Evolutionary conservation across 2,888 invertebrate genomes (phyloP).

Genomic region (Axea sp.): DNA sequence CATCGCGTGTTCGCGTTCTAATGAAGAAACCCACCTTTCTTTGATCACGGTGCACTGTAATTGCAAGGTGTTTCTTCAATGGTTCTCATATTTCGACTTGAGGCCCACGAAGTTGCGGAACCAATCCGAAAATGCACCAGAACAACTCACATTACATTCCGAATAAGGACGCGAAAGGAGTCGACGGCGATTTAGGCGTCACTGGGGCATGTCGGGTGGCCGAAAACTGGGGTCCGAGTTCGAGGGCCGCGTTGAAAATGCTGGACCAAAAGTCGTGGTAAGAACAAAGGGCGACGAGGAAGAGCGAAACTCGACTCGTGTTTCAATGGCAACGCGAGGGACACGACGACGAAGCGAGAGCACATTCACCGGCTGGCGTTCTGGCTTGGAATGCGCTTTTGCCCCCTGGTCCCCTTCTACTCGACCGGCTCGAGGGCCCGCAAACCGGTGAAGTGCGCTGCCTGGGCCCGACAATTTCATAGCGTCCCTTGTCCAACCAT

Average conservation of each 20-base stretch:
- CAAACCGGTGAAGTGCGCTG: constrained; percentile 44
- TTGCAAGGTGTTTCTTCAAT: not conserved
- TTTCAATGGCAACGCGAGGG: constrained; percentile 18
- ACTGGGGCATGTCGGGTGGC: not conserved
- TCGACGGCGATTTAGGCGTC: constrained; percentile 1
- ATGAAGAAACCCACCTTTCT: constrained; percentile 13
- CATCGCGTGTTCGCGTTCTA: not conserved
- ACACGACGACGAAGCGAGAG: constrained; percentile 39
- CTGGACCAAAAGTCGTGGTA: constrained; percentile 8
- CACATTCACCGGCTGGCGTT: constrained; percentile 75
- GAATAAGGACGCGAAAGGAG: constrained; percentile 6
- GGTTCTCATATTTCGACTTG: not conserved
- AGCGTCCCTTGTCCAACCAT: constrained; percentile 55
- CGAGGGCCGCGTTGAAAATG: not conserved
- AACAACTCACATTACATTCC: constrained; percentile 3
- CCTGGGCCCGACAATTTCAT: constrained; percentile 54
- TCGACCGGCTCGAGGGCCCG: constrained; percentile 49
- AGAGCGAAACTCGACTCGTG: constrained; percentile 31
- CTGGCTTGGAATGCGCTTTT: constrained; percentile 76
- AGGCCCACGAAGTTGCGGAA: not conserved
- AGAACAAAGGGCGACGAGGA: constrained; percentile 27
- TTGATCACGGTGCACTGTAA: not conserved
- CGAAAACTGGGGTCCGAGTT: not conserved
- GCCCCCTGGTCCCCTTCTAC: constrained; percentile 69
- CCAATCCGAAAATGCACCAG: not conserved